Evolutionary conservation across 1,140 invertebrate genomes (phyloP).

Genomic region (Leptopilina clavipes): DNA sequence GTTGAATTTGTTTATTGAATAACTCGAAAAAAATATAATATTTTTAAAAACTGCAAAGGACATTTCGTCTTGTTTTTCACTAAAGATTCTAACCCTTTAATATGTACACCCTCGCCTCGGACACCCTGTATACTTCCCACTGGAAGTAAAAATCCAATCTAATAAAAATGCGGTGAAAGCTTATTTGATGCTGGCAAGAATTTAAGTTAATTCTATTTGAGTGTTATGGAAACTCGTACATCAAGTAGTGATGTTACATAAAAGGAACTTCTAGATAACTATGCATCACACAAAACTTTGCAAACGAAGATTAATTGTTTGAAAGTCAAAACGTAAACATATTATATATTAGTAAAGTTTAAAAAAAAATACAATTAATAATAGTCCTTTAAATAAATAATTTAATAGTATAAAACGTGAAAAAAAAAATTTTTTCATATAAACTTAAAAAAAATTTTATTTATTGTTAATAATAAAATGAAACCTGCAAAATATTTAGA

Average conservation of each 20-base stretch:
- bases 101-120: too few species aligned
- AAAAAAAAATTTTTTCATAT: neutral
- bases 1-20: too few species aligned
- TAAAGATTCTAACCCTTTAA: too few species aligned
- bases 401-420: neutral
- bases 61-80: too few species aligned
- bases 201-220: neutral
- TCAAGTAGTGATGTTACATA: constrained; percentile 4
- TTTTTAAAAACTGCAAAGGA: too few species aligned
- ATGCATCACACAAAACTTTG: neutral
- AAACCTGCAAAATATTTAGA: constrained; percentile 3
- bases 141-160: neutral
- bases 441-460: too few species aligned
- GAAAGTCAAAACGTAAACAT: neutral
- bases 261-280: neutral
- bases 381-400: neutral
- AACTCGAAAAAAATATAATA: too few species aligned
- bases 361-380: too few species aligned
- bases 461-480: neutral
- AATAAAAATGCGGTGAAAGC: constrained; percentile 8
- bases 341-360: too few species aligned
- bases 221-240: neutral
- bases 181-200: neutral
- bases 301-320: neutral
- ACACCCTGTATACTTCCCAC: too few species aligned